phyloP scores from a whole-genome alignment of 2,113 vertebrate genomes.

The Parotia lawesii region DNA sequence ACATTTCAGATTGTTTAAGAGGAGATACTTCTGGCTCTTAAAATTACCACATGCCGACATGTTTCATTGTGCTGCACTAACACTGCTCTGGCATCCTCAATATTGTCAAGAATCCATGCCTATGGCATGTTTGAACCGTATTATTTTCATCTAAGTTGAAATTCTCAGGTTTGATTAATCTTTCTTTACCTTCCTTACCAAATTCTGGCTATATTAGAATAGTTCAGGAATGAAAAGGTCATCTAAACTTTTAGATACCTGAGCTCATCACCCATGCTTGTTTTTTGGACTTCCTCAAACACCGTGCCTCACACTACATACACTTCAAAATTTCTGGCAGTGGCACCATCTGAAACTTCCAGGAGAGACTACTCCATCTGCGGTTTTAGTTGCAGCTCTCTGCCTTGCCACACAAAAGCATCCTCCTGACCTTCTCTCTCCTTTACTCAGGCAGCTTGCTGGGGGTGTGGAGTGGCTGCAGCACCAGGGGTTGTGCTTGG shows the following conservation, averaged over 20 bases:
- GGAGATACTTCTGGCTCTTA: conserved; percentile 13
- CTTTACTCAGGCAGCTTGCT: neutral
- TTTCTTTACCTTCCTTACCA: neutral
- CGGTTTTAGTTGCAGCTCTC: neutral
- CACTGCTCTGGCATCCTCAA: neutral
- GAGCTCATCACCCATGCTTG: neutral
- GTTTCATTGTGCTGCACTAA: neutral
- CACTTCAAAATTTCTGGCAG: neutral
- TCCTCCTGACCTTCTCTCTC: neutral
- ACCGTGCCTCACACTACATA: accelerated
- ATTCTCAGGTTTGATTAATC: neutral
- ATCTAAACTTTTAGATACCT: neutral
- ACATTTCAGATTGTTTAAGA: conserved; percentile 30
- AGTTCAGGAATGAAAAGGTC: neutral
- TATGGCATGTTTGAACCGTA: neutral
- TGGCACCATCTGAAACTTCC: neutral
- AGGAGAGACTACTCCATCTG: neutral
- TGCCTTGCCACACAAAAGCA: accelerated
- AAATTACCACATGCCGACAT: conserved; percentile 21
- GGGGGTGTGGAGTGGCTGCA: neutral
- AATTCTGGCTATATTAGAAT: neutral
- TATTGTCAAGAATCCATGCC: neutral
- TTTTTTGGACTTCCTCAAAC: neutral
- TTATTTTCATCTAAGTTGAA: conserved; percentile 14
- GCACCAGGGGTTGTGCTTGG: neutral